phyloP scores from a whole-genome alignment of 2,888 invertebrate species.

The Cephus nigrinus region DNA sequence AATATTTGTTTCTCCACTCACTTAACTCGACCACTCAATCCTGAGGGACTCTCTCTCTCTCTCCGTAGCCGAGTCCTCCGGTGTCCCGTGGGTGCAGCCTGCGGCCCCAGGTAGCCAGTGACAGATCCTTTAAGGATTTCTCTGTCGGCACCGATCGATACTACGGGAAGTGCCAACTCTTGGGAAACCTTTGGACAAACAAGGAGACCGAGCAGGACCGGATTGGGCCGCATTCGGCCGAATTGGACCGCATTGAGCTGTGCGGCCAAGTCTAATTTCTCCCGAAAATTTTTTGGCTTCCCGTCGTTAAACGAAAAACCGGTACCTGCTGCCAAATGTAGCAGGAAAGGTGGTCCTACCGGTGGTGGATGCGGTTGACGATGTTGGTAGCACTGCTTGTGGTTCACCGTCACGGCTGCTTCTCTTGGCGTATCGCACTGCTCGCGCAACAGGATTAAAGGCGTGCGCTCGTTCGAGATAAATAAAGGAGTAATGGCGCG shows the following conservation, averaged over 20 bases:
- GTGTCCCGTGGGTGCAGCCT: not conserved
- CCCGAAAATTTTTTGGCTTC: not conserved
- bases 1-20: not conserved
- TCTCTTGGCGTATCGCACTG: not conserved
- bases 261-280: not conserved
- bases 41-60: not conserved
- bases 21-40: not conserved
- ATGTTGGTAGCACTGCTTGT: not conserved
- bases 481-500: constrained; percentile 25
- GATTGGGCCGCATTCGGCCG: not conserved
- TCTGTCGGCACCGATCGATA: not conserved
- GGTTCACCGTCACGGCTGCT: not conserved
- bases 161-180: not conserved
- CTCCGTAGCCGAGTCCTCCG: not conserved
- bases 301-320: not conserved
- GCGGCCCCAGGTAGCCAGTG: not conserved
- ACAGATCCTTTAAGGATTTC: not conserved
- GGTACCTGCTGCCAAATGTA: not conserved
- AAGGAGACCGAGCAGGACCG: not conserved
- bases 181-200: not conserved
- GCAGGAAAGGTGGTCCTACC: not conserved
- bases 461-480: constrained; percentile 24
- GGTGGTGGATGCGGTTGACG: not conserved
- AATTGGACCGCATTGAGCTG: not conserved
- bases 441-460: not conserved